Evolutionary conservation across 2,797 vertebrate genomes (phyloP), one percentile per base, ranked within the genome.

Genomic region (Graptemys geographica): DNA sequence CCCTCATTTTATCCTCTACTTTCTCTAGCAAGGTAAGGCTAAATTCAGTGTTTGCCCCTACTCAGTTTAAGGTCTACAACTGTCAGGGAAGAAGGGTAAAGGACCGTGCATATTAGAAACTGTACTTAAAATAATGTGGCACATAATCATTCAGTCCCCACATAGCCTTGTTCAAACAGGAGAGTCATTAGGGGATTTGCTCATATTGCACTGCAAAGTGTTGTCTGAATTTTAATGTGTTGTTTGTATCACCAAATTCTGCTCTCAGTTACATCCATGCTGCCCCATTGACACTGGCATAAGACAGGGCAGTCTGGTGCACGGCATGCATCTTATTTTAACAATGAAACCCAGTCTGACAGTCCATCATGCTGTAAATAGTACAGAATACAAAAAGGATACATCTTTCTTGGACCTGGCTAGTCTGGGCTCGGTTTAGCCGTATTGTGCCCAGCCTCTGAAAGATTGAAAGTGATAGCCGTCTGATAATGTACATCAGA

Each of bases 331-430:
- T 51, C 92, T 91, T 81, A 55, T 53, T 93, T 86, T 79, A 93
- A 74, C 37, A 76, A 65, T 12, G 80, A 92, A 91, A 79, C 6
- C 3, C 55, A 95, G 69, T 53, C 47, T 44, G 83, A 56, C 0
- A 0, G 89, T 49, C 80, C 85, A 44, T 25, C 1, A 1, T 81
- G 19, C 93, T 97, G 96, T 96, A 97, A 97, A 97, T 98, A 98
- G 95, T 6, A 1, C 0, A 3, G 80, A 91, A 74, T 88, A 59
- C 0, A 51, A 92, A 93, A 0, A 92, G 91, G 84, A 96, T 81
- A 81, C 76, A 88, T 74, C 74, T 55, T 90, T 94, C 86, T 52
- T 65, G 59, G 95, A 96, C 95, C 95, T 93, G 93, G 90, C 88
- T 96, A 96, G 97, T 96, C 97, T 85, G 1, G 0, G 53, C 79